Conservation (phyloP, 2,113 vertebrate species). For the Macrotis lagotis region DNA sequence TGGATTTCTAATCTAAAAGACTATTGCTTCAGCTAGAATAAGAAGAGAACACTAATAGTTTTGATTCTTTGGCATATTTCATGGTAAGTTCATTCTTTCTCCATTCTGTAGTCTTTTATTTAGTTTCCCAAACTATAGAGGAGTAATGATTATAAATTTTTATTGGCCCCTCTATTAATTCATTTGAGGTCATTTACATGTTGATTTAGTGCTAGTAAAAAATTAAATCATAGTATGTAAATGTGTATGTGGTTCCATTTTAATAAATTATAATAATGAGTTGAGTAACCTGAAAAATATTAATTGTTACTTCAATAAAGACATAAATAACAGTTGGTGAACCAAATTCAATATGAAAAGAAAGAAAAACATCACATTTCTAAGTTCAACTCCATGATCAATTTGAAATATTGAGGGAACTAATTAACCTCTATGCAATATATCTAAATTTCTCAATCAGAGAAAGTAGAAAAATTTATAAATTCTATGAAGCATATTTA, state of each 20-base stretch:
- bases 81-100: background rate
- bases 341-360: background rate
- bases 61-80: rapidly evolving
- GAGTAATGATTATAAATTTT: no score
- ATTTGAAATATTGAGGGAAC: background rate
- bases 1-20: background rate
- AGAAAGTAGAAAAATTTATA: background rate
- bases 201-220: background rate
- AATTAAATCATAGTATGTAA: rapidly evolving
- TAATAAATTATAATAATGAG: rapidly evolving
- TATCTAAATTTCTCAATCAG: conserved; percentile 15
- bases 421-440: conserved; percentile 32
- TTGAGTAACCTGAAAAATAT: background rate
- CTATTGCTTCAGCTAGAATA: background rate
- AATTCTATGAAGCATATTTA: rapidly evolving
- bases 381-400: background rate
- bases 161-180: background rate
- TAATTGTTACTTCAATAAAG: background rate
- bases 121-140: background rate
- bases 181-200: background rate
- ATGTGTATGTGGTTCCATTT: rapidly evolving
- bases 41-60: background rate
- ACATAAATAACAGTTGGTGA: background rate
- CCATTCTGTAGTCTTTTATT: background rate
- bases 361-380: background rate